Conservation (phyloP, 1,140 invertebrate species). For the Hyphantria cunea region DNA sequence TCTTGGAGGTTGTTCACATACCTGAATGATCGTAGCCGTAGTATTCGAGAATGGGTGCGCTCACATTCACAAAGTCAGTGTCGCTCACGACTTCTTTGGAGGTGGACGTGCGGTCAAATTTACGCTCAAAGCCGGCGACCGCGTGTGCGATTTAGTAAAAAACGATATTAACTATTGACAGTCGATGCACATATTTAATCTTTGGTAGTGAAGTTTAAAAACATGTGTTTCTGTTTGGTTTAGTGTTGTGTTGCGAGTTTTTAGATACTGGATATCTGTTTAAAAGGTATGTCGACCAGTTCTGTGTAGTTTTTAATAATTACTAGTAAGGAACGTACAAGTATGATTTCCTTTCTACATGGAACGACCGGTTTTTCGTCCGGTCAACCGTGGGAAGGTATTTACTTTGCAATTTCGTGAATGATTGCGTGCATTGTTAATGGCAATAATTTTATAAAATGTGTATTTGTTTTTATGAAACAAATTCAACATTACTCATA, state of each 20-base stretch:
- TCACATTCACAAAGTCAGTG: constrained; percentile 64
- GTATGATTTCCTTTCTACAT: constrained; percentile 68
- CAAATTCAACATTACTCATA: constrained; percentile 10
- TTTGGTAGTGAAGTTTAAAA: constrained; percentile 59
- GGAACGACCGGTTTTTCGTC: constrained; percentile 72
- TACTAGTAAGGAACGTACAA: constrained; percentile 46
- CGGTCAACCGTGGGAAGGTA: constrained; percentile 74
- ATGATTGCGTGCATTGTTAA: constrained; percentile 33
- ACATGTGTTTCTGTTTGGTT: constrained; percentile 47
- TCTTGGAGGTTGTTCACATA: constrained; percentile 69
- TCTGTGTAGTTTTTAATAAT: constrained; percentile 57
- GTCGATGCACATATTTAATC: constrained; percentile 53
- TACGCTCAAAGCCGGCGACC: constrained; percentile 39
- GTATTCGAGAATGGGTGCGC: constrained; percentile 68
- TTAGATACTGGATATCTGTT: constrained; percentile 31
- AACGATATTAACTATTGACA: constrained; percentile 36
- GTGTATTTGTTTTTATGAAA: constrained; percentile 5
- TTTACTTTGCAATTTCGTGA: constrained; percentile 55
- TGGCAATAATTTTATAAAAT: background rate
- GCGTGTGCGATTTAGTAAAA: constrained; percentile 52
- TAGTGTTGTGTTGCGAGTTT: constrained; percentile 40
- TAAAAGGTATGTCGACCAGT: constrained; percentile 60
- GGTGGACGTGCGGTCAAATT: constrained; percentile 34
- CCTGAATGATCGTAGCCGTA: constrained; percentile 75
- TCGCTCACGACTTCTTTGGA: constrained; percentile 37